Base-by-base conservation (phyloP, 2,113 vertebrate genomes). In the Cacatua alba region DNA sequence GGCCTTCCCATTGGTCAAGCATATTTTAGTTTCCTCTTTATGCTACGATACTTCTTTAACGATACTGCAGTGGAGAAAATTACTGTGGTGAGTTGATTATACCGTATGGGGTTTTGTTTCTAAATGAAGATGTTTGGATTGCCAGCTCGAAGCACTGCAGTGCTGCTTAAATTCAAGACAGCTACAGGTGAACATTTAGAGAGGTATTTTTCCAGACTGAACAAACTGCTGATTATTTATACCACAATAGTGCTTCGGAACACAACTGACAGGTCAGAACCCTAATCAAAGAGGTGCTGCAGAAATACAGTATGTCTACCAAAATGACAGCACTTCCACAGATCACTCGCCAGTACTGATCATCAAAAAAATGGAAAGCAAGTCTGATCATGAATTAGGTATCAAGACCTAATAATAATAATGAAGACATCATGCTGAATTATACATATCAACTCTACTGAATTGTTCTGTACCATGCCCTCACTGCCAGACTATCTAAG, bases 71-170 rank as follows among this genome's bases (percentile, higher is more conserved):
- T 57, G 52, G 69, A 95, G 86, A 92, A 92, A 92, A 95, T 92
- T 75, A 86, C 72, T 88, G n/a, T 86, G 86, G 80, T 57, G 44
- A 95, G 81, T 31, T 82, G 84, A 91, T 96, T 84, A 41, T 85
- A 91, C 77, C 21, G 24, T 91, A 89, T 92, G 70, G 52, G 87
- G 86, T 89, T 93, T 92, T 95, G 72, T 95, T 86, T 88, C 88
- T 87, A 94, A 94, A 95, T 89, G 86, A 97, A 89, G 92, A 79
- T 52, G 65, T 82, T 92, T 89, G 77, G 44, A 94, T 89, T 96
- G 81, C 84, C 65, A 92, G 72, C 72, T 92, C 77, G 52, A 72
- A 95, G 83, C 69, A 41, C 86, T 75, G 48, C 68, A 90, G 83
- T 84, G 62, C 62, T 95, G 62, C 65, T 92, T 84, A 64, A 89